Evolutionary conservation across 2,113 vertebrate genomes (phyloP).

Genomic region (Poeciliopsis retropinna): DNA sequence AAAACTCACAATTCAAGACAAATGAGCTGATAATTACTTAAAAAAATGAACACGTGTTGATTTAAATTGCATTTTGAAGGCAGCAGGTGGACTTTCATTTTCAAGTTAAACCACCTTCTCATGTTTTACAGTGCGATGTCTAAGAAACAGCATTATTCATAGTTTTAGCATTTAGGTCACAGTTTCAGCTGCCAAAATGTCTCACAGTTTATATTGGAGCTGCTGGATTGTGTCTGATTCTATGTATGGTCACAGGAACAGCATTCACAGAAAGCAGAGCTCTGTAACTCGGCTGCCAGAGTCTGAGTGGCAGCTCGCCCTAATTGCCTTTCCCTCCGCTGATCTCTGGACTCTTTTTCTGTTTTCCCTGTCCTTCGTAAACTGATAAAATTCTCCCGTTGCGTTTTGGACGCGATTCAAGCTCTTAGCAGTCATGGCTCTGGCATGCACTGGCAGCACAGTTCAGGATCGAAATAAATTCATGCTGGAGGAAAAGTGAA

Average conservation of each 20-base stretch:
- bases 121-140: slow-evolving; percentile 15
- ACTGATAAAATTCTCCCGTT: slow-evolving; percentile 67
- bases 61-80: too few relatives aligned
- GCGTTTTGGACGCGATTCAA: slow-evolving; percentile 65
- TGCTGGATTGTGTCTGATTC: slow-evolving; percentile 63
- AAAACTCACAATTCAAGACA: too few relatives aligned
- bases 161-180: slow-evolving; percentile 73
- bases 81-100: too few relatives aligned
- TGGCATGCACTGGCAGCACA: slow-evolving; percentile 60
- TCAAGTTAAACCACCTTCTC: too few relatives aligned
- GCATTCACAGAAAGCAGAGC: slow-evolving; percentile 65
- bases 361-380: slow-evolving; percentile 16
- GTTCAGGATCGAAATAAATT: slow-evolving; percentile 5
- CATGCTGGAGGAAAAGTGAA: slow-evolving; percentile 21
- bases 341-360: not conserved
- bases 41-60: too few relatives aligned
- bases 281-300: slow-evolving; percentile 57
- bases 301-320: slow-evolving; percentile 61
- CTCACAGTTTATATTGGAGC: slow-evolving; percentile 69
- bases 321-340: slow-evolving; percentile 33
- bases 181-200: slow-evolving; percentile 67
- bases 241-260: slow-evolving; percentile 78
- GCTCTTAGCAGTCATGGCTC: slow-evolving; percentile 54
- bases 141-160: slow-evolving; percentile 61
- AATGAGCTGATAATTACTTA: too few relatives aligned